A percentile compares a stretch with the other conserved stretches of the same genome.
These are phyloP conservation scores for Agapornis roseicollis DNA, from an alignment of 2,113 vertebrate species.

Conservation along the genomic window DNA sequence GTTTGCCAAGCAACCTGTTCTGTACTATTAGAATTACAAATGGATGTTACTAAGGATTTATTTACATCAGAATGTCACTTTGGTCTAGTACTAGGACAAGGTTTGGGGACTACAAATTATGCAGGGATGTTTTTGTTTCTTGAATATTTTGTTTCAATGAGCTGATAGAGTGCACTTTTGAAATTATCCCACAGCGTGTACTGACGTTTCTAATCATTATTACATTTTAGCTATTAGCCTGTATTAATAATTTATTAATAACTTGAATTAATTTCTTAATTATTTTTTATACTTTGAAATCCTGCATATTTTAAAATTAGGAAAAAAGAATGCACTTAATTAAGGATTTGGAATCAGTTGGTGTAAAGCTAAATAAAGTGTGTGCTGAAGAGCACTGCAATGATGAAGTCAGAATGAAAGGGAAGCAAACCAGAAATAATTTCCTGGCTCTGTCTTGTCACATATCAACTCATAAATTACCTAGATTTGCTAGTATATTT, in stretches of 20 bases:
- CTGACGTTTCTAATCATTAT: not conserved
- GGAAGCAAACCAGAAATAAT: not conserved
- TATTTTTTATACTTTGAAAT: not conserved
- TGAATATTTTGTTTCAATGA: not conserved
- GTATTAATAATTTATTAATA: conserved; percentile 34
- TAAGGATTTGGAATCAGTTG: not conserved
- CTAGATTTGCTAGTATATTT: not conserved
- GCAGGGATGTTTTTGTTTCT: not conserved
- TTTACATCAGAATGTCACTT: not conserved
- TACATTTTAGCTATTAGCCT: not conserved
- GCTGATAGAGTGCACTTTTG: not conserved
- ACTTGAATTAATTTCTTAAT: not conserved
- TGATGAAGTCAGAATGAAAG: not conserved
- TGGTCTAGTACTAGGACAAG: not conserved
- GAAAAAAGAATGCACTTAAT: not conserved
- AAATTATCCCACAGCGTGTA: not conserved
- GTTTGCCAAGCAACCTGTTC: not conserved
- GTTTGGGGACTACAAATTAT: not conserved
- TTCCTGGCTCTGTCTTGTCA: not conserved
- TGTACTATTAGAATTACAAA: not conserved
- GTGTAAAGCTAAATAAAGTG: not conserved
- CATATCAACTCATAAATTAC: not conserved
- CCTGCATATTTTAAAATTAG: not conserved
- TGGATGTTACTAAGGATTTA: not conserved
- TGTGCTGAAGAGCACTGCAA: not conserved